A percentile compares a stretch with the other conserved stretches of the same genome.
Conservation (phyloP, 2,113 vertebrate species). For the Bettongia penicillata region DNA sequence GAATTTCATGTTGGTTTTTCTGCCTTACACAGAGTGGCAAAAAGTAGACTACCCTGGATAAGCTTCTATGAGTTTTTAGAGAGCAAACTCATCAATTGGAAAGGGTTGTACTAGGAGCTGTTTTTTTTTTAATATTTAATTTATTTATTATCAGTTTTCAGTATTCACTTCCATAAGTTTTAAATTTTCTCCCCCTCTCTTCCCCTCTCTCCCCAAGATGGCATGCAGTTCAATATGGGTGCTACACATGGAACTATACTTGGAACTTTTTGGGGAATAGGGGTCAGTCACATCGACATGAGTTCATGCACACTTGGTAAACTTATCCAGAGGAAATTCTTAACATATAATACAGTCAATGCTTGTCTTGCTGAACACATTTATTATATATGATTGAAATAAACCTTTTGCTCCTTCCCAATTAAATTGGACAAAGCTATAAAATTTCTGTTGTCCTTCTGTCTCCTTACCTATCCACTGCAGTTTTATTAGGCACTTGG, state of each 20-base stretch:
- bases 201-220: too few species aligned
- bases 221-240: too few species aligned
- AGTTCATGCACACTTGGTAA: not conserved
- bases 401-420: constrained; percentile 28
- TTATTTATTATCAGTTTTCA: too few species aligned
- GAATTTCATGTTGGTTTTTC: not conserved
- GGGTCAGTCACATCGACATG: not conserved
- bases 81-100: not conserved
- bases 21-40: not conserved
- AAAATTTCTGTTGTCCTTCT: constrained; percentile 58
- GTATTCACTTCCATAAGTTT: too few species aligned
- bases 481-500: constrained; percentile 62
- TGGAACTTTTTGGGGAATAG: constrained; percentile 4
- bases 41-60: not conserved
- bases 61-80: not conserved
- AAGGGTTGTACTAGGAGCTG: constrained; percentile 2
- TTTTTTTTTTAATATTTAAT: not conserved
- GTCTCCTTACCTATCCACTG: constrained; percentile 57
- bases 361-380: constrained; percentile 19
- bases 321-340: not conserved
- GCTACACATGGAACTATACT: not conserved
- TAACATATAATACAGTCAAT: not conserved
- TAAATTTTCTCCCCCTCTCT: too few species aligned
- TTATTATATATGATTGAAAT: not conserved
- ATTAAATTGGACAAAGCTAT: constrained; percentile 36